Percentiles rank a stretch among this genome's conserved stretches.
phyloP scores from a whole-genome alignment of 2,113 vertebrate species.

The Aegotheles bennettii region DNA sequence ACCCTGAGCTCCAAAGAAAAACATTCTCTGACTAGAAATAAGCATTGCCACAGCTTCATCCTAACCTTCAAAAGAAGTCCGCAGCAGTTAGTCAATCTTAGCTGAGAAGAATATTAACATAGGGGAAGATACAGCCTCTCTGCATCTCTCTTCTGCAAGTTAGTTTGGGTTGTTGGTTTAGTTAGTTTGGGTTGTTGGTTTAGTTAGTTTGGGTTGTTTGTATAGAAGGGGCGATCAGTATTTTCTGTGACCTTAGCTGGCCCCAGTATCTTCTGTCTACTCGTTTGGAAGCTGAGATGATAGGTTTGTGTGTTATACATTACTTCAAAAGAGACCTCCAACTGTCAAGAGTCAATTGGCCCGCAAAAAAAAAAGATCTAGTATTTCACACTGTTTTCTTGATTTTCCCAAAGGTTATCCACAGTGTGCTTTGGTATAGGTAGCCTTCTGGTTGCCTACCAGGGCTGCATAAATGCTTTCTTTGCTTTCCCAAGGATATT shows the following conservation, averaged over 20 bases:
- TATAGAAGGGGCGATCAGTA: background rate
- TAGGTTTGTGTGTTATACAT: background rate
- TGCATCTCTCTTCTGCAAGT: background rate
- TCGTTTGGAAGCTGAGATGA: background rate
- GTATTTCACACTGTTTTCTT: background rate
- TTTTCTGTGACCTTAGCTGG: background rate
- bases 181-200: background rate
- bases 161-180: background rate
- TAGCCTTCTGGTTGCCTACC: background rate
- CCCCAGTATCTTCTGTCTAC: background rate
- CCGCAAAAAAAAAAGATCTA: background rate
- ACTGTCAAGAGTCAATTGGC: background rate
- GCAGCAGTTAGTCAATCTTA: background rate
- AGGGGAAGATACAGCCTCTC: background rate
- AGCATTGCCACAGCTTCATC: background rate
- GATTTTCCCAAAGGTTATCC: conserved; percentile 7
- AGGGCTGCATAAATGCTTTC: background rate
- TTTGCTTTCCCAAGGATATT: background rate
- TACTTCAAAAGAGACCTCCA: background rate
- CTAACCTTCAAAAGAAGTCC: background rate
- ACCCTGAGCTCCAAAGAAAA: background rate
- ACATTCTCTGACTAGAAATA: background rate
- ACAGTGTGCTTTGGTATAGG: background rate
- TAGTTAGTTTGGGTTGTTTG: background rate
- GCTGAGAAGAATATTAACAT: background rate